These are phyloP conservation scores for Agrotis ipsilon DNA, from an alignment of 2,888 invertebrate species.

Conservation along the genomic window DNA sequence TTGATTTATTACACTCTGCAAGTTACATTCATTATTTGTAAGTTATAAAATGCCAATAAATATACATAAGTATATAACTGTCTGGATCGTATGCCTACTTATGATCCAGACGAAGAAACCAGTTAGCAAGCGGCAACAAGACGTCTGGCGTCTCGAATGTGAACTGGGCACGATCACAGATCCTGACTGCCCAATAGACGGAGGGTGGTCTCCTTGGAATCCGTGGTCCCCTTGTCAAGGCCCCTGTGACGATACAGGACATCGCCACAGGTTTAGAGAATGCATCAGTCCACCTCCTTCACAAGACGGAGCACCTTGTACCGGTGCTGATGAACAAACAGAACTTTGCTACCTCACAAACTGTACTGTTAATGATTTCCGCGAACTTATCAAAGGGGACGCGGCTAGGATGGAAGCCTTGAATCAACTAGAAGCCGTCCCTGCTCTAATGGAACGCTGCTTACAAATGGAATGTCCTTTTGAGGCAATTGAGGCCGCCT, in stretches of 20 bases:
- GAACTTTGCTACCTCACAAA: conserved; percentile 83
- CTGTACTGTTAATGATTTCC: conserved; percentile 84
- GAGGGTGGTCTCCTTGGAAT: conserved; percentile 88
- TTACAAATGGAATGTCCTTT: conserved; percentile 85
- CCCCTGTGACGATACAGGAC: conserved; percentile 86
- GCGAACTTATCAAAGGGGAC: conserved; percentile 79
- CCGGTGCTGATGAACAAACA: conserved; percentile 80
- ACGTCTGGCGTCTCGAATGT: conserved; percentile 86
- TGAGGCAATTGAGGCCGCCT: conserved; percentile 82
- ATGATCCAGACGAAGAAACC: conserved; percentile 75
- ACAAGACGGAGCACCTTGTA: conserved; percentile 83
- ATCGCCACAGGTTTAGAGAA: conserved; percentile 78
- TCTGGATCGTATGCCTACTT: conserved; percentile 46
- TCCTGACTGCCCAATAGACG: conserved; percentile 85
- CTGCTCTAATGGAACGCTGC: conserved; percentile 85
- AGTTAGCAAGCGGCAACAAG: conserved; percentile 73
- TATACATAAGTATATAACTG: conserved; percentile 44
- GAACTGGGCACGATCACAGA: conserved; percentile 82
- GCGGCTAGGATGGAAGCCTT: conserved; percentile 78
- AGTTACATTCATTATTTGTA: background rate
- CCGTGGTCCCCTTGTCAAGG: conserved; percentile 86
- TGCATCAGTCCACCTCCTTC: conserved; percentile 87
- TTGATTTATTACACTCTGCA: background rate
- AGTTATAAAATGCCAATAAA: conserved; percentile 34
- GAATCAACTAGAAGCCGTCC: conserved; percentile 81